A percentile compares a stretch with the other conserved stretches of the same genome.
Conservation (phyloP, 2,113 vertebrate genomes). For the Aegithalos caudatus region DNA sequence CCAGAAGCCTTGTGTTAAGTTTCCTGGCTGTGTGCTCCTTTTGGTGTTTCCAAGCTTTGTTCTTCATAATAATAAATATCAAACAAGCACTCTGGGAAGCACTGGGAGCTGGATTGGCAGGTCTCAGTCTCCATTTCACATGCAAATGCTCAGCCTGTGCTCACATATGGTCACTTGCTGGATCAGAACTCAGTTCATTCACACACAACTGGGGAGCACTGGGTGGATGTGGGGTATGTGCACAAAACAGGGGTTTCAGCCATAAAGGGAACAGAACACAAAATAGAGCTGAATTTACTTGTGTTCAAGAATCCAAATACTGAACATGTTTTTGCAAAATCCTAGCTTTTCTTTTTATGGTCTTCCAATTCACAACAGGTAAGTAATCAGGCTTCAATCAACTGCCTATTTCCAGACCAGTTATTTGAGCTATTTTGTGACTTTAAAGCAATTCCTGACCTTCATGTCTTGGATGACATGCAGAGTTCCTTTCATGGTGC, state of each 20-base stretch:
- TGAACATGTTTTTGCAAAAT: not conserved
- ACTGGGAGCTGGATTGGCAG: not conserved
- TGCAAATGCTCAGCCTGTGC: not conserved
- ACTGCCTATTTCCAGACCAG: not conserved
- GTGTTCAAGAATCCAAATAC: not conserved
- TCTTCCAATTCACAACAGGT: not conserved
- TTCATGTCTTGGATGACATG: slow-evolving; percentile 8
- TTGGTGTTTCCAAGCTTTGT: not conserved
- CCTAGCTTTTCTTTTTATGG: not conserved
- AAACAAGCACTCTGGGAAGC: not conserved
- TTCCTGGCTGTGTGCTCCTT: not conserved
- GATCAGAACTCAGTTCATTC: not conserved
- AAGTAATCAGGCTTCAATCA: slow-evolving; percentile 25
- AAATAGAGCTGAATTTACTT: not conserved
- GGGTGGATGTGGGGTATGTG: not conserved
- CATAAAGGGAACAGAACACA: not conserved
- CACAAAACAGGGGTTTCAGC: not conserved
- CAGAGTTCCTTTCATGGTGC: slow-evolving; percentile 4
- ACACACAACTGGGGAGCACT: not conserved
- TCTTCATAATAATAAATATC: not conserved
- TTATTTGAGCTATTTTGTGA: slow-evolving; percentile 4
- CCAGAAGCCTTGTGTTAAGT: not conserved
- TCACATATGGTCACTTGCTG: not conserved
- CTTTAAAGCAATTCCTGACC: slow-evolving; percentile 45
- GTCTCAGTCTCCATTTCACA: not conserved